Evolutionary conservation across 2,888 invertebrate genomes (phyloP).

Genomic region (Hybos culiciformis): DNA sequence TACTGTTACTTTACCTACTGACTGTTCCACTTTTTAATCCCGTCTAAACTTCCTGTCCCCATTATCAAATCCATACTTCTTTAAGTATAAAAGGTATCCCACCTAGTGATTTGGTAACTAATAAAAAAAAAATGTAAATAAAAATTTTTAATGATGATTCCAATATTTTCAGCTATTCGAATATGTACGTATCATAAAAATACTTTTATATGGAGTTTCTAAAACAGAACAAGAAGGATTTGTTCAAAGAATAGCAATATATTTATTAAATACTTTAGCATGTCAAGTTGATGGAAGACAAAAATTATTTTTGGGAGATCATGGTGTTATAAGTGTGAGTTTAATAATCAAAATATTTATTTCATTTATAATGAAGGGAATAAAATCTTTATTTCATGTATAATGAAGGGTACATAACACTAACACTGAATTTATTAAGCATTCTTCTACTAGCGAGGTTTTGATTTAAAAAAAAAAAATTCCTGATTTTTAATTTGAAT

Average conservation of each 20-base stretch:
- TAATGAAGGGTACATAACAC: not conserved
- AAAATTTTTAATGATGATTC: not conserved
- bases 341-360: constrained; percentile 2
- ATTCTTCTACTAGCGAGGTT: too few species aligned
- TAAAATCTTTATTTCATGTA: not conserved
- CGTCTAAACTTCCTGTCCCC: too few species aligned
- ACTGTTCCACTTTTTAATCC: too few species aligned
- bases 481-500: too few species aligned
- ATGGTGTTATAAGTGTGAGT: constrained; percentile 70
- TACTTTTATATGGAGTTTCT: constrained; percentile 67
- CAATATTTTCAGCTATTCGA: constrained; percentile 59
- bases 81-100: too few species aligned
- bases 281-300: constrained; percentile 92
- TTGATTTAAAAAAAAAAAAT: too few species aligned
- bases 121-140: not conserved
- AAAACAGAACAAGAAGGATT: constrained; percentile 78
- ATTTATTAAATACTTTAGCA: constrained; percentile 85
- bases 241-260: constrained; percentile 88
- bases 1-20: not conserved
- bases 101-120: too few species aligned
- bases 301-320: constrained; percentile 78
- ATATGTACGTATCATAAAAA: constrained; percentile 72
- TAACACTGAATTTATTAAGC: not conserved
- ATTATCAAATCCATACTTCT: too few species aligned
- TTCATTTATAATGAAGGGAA: constrained; percentile 2